Conservation (phyloP, 2,797 vertebrate genomes). For the Bryconaethiops microstoma region DNA sequence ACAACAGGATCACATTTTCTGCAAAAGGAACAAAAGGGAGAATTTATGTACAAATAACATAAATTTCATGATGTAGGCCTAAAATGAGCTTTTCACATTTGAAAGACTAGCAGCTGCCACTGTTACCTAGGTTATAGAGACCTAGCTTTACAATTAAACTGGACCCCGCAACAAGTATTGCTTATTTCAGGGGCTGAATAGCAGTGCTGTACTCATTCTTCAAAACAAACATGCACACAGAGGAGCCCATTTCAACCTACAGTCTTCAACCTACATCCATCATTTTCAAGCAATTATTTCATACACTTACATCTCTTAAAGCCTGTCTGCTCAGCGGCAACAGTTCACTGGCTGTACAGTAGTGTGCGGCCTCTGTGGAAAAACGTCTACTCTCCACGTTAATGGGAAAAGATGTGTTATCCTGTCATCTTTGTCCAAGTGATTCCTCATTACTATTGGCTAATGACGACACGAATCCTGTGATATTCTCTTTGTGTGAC, state of each 20-base stretch:
- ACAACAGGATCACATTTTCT: too few relatives aligned
- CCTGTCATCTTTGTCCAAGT: background rate
- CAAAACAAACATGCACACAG: background rate
- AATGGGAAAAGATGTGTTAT: background rate
- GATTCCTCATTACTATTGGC: slow-evolving; percentile 25
- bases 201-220: too few relatives aligned
- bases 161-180: too few relatives aligned
- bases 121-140: too few relatives aligned
- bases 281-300: background rate
- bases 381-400: background rate
- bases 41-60: too few relatives aligned
- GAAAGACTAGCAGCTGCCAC: too few relatives aligned
- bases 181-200: too few relatives aligned
- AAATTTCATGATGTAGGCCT: too few relatives aligned
- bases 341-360: background rate
- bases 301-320: background rate
- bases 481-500: background rate
- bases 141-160: too few relatives aligned
- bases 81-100: too few relatives aligned
- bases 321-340: background rate
- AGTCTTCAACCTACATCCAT: background rate
- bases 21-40: too few relatives aligned
- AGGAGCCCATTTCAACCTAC: background rate
- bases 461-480: slow-evolving; percentile 18
- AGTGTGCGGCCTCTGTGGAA: background rate